A percentile compares a stretch with the other conserved stretches of the same genome.
Conservation (phyloP, 2,113 vertebrate species). For the Aldabrachelys gigantea region DNA sequence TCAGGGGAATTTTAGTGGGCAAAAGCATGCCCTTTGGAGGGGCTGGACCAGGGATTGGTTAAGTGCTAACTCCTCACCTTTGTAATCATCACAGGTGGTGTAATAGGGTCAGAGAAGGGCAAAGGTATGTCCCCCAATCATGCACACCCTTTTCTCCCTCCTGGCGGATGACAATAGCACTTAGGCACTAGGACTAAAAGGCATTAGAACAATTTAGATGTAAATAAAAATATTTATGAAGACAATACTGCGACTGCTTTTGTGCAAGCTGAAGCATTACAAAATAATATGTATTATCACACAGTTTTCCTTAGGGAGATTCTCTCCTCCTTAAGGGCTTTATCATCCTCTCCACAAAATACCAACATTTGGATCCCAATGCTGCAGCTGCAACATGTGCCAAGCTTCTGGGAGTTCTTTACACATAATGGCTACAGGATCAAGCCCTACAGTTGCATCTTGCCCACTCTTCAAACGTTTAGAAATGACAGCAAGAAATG, state of each 20-base stretch:
- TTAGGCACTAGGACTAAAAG: slow-evolving; percentile 6
- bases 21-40: background rate
- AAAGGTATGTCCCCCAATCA: background rate
- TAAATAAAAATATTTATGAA: background rate
- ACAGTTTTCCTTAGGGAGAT: slow-evolving; percentile 15
- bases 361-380: background rate
- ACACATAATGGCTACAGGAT: background rate
- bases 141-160: background rate
- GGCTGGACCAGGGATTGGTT: background rate
- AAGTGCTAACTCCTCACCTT: background rate
- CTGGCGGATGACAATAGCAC: background rate
- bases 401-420: background rate
- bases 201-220: background rate
- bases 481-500: slow-evolving; percentile 2
- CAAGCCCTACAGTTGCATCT: background rate
- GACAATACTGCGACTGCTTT: background rate
- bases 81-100: background rate
- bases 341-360: background rate
- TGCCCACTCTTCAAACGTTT: background rate
- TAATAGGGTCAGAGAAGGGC: background rate
- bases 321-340: background rate
- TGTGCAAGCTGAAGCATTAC: background rate
- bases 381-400: background rate
- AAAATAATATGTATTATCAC: background rate
- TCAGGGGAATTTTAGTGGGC: background rate